These are phyloP conservation scores for Chloropsis hardwickii DNA, from an alignment of 2,113 vertebrate genomes.

Conservation along the genomic window DNA sequence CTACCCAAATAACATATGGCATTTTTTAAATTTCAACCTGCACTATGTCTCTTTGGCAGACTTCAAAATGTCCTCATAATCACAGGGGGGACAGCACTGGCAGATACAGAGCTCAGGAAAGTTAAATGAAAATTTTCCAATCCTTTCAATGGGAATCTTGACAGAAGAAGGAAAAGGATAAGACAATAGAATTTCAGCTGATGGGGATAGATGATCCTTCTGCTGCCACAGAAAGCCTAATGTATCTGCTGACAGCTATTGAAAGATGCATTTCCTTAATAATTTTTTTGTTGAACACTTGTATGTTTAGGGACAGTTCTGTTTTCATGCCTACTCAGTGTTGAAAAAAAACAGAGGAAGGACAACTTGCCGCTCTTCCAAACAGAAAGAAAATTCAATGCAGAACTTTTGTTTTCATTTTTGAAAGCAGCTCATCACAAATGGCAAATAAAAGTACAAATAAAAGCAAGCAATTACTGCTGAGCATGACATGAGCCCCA, in stretches of 20 bases:
- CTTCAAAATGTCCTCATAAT: neutral
- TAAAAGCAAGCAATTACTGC: neutral
- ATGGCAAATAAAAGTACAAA: neutral
- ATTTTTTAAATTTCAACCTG: conserved; percentile 8
- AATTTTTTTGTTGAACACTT: neutral
- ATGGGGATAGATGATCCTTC: neutral
- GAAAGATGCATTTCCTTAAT: neutral
- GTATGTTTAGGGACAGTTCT: neutral
- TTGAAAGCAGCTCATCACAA: neutral
- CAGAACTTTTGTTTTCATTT: neutral
- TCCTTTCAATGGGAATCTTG: neutral
- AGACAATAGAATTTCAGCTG: neutral
- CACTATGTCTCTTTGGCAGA: neutral
- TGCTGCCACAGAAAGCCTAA: neutral
- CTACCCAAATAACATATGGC: neutral
- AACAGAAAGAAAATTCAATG: neutral
- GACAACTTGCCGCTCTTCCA: neutral
- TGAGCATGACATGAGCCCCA: neutral
- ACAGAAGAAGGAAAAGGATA: neutral
- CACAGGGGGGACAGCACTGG: neutral
- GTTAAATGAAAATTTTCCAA: neutral
- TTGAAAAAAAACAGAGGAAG: neutral
- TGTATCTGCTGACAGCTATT: neutral
- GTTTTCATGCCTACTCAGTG: neutral
- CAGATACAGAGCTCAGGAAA: neutral